Conservation (phyloP, 2,888 invertebrate genomes). For the Trichogramma dendrolimi region DNA sequence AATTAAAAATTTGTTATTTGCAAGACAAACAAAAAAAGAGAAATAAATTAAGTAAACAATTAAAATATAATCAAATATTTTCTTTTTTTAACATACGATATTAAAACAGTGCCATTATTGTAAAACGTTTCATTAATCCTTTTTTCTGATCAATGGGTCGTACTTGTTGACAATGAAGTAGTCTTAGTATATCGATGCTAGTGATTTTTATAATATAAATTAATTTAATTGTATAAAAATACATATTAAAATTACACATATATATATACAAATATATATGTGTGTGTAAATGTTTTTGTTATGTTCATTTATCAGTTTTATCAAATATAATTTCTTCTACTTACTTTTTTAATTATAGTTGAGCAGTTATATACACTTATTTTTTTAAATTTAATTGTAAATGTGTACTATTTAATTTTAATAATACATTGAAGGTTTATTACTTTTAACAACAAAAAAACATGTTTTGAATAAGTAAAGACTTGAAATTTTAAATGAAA, state of each 20-base stretch:
- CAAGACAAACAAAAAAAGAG: slow-evolving; percentile 11
- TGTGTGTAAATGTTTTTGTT: slow-evolving; percentile 28
- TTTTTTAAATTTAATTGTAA: slow-evolving; percentile 29
- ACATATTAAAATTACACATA: neutral
- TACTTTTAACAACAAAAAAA: slow-evolving; percentile 22
- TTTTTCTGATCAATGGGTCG: slow-evolving; percentile 23
- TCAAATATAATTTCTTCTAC: slow-evolving; percentile 26
- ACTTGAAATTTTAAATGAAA: slow-evolving; percentile 13
- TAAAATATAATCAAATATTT: slow-evolving; percentile 1
- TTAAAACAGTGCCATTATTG: slow-evolving; percentile 28
- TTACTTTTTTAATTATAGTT: slow-evolving; percentile 27
- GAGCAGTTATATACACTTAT: slow-evolving; percentile 28
- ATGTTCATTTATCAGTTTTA: slow-evolving; percentile 30
- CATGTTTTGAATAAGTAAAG: slow-evolving; percentile 19
- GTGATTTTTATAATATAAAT: slow-evolving; percentile 27
- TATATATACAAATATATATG: slow-evolving; percentile 22
- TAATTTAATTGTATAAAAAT: slow-evolving; percentile 29
- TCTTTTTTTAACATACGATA: slow-evolving; percentile 9
- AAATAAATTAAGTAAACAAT: too few relatives aligned
- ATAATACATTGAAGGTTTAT: slow-evolving; percentile 23
- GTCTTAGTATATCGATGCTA: slow-evolving; percentile 30
- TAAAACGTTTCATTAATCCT: slow-evolving; percentile 18
- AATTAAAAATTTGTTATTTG: slow-evolving; percentile 17
- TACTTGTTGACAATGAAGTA: slow-evolving; percentile 30
- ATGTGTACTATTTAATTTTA: slow-evolving; percentile 27